Evolutionary conservation across 2,113 vertebrate genomes (phyloP).

Genomic region (Catharus bicknelli): DNA sequence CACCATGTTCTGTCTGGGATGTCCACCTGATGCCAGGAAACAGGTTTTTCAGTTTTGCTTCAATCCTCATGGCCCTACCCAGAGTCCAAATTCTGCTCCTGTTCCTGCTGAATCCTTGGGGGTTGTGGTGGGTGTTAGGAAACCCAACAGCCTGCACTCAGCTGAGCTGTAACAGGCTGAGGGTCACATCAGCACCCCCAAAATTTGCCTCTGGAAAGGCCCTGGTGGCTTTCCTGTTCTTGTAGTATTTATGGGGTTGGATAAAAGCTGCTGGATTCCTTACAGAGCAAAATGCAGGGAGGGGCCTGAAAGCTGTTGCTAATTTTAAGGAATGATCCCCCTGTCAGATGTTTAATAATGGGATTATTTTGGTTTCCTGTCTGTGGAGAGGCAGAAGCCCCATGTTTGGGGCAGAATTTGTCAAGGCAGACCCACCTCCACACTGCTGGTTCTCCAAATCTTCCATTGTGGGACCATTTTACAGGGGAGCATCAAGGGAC

Average conservation of each 20-base stretch:
- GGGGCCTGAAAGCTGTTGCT: background rate
- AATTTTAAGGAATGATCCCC: background rate
- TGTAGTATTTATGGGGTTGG: background rate
- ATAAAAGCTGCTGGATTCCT: background rate
- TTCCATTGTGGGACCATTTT: background rate
- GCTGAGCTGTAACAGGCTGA: background rate
- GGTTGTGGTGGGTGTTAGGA: background rate
- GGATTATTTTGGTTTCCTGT: background rate
- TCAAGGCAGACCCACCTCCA: background rate
- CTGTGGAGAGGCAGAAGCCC: background rate
- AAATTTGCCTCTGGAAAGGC: background rate
- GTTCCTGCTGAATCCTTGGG: background rate
- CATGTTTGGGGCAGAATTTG: background rate
- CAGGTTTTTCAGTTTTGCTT: background rate
- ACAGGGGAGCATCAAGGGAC: background rate
- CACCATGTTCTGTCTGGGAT: background rate
- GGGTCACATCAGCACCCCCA: background rate
- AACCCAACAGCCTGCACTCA: background rate
- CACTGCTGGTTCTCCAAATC: background rate
- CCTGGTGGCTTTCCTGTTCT: background rate
- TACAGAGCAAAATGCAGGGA: background rate
- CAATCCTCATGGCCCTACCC: background rate
- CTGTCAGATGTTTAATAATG: background rate
- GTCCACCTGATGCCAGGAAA: background rate
- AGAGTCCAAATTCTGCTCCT: background rate